Evolutionary conservation across 2,888 invertebrate species (phyloP), one percentile per base, ranked within the genome.

Genomic region (Hyalella azteca): DNA sequence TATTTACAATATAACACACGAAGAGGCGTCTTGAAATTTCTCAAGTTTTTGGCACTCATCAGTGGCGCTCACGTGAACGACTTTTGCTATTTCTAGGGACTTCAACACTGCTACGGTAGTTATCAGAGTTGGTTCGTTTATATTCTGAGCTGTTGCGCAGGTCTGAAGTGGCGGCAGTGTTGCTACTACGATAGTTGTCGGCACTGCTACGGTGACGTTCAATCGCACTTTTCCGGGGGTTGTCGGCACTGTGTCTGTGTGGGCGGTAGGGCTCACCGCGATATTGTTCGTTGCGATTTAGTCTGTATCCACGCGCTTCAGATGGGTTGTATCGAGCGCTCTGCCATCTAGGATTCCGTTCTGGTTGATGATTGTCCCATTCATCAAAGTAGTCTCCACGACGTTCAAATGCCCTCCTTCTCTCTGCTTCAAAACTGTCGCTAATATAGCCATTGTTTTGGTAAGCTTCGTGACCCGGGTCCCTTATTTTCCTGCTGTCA

Each of bases 401-500:
- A 1, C 81, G 78, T 19, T 81, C 81, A 45, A 79, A 78, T 11
- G 81, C 80, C 36, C 75, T 41, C 26, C 41, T 45, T 39, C 36
- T 75, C 5, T 79, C 79, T 11, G 79, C 84, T 76, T 66, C 54
- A 54, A 81, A 87, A 59, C 87, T 87, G 79, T 88, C 88, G 82
- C 87, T 87, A 77, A 91, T 91, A 83, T 91, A 91, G 39, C 92
- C 93, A 85, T 86, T 86, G 80, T 87, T 87, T 78, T 85, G 86
- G 85, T 92, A 93, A 26, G 92, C 88, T 86, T 93, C 92, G 85
- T 81, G 77, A 15, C 82, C 89, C 85, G 91, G 91, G 7, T 54
- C 26, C 26, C 73, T 60, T 2, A 77, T 32, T 39, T 66, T 73
- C 91, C 90, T 73, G 91, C 83, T 90, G 90, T 7, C 89, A 87